Conservation (phyloP, 1,140 invertebrate genomes). For the Eulimnadia texana region DNA sequence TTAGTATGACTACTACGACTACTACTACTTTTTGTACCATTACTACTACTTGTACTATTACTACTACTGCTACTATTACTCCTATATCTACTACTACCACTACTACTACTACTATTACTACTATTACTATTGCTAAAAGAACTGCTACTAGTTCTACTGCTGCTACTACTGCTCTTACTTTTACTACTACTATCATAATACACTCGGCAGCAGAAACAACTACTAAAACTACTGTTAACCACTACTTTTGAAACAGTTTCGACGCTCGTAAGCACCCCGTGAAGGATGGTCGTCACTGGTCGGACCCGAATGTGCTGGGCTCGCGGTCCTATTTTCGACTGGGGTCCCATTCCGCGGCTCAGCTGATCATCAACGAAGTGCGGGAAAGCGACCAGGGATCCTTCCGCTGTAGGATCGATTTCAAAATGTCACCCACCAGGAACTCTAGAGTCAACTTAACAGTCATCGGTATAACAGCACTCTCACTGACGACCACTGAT, state of each 20-base stretch:
- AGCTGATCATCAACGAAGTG: constrained; percentile 54
- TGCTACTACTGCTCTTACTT: too few relatives aligned
- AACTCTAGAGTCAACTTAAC: constrained; percentile 71
- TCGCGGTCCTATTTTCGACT: constrained; percentile 27
- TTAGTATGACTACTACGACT: too few relatives aligned
- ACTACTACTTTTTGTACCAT: too few relatives aligned
- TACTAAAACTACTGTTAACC: background rate
- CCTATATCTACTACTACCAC: too few relatives aligned
- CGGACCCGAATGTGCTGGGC: constrained; percentile 20
- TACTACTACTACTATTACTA: too few relatives aligned
- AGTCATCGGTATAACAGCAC: constrained; percentile 52
- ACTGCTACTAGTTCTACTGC: too few relatives aligned
- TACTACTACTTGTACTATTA: too few relatives aligned
- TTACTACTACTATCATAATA: too few relatives aligned
- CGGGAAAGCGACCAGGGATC: constrained; percentile 55
- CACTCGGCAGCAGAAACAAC: too few relatives aligned
- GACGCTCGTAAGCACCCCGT: constrained; percentile 13
- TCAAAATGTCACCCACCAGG: constrained; percentile 63
- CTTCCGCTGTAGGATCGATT: constrained; percentile 67
- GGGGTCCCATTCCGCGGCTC: constrained; percentile 32
- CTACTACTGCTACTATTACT: too few relatives aligned
- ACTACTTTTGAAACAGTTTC: constrained; percentile 15
- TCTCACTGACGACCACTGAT: too few relatives aligned
- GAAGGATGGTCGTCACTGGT: constrained; percentile 16
- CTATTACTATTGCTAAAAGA: too few relatives aligned